Evolutionary conservation across 2,113 vertebrate species (phyloP).

Genomic region (Crotalus horridus): DNA sequence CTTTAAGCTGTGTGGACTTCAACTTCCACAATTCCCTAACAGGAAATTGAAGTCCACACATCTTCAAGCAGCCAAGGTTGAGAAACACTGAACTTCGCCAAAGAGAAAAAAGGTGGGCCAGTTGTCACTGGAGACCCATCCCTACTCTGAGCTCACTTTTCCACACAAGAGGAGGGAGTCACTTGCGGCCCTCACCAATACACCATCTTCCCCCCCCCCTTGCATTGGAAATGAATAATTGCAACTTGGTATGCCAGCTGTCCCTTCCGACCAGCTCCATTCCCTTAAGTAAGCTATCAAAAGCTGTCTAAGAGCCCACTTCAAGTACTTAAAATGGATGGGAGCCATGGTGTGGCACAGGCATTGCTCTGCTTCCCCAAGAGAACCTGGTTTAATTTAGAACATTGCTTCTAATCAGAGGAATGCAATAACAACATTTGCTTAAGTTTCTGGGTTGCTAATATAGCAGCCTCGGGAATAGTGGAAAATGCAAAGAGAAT

Average conservation of each 20-base stretch:
- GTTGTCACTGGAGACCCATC: neutral
- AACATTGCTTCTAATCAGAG: conserved; percentile 25
- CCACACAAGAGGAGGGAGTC: neutral
- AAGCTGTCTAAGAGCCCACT: neutral
- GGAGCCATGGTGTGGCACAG: neutral
- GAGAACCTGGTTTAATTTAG: conserved; percentile 44
- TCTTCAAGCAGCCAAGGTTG: no score
- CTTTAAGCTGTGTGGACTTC: neutral
- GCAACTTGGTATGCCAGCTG: neutral
- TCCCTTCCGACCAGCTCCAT: neutral
- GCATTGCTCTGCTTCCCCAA: neutral
- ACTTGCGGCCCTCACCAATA: neutral
- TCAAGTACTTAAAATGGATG: neutral
- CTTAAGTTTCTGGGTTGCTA: conserved; percentile 32
- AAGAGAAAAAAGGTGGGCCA: neutral
- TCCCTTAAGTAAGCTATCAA: neutral
- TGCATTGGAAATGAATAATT: neutral
- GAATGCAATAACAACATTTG: conserved; percentile 23
- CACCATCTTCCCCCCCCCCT: no score
- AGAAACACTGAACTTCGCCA: neutral
- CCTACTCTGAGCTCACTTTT: neutral
- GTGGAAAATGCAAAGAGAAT: conserved; percentile 4
- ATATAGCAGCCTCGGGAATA: conserved; percentile 10
- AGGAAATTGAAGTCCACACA: neutral
- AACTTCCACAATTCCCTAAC: neutral